Conservation (phyloP, 2,888 invertebrate genomes). For the Nomada ruficornis region DNA sequence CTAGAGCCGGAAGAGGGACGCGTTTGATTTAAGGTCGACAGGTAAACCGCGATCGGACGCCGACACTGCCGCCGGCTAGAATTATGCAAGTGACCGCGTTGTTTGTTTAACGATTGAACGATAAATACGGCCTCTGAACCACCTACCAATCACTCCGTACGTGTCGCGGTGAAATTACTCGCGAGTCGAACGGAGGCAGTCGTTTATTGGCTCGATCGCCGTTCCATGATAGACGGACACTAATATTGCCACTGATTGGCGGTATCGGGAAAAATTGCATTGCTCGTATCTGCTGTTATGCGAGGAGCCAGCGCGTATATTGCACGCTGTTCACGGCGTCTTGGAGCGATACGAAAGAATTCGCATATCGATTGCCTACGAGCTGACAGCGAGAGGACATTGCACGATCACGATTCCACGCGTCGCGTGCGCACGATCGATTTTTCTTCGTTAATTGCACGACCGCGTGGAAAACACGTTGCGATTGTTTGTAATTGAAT, state of each 20-base stretch:
- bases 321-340: constrained; percentile 11
- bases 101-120: constrained; percentile 61
- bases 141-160: constrained; percentile 53
- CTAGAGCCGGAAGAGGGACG: constrained; percentile 36
- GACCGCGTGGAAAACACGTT: constrained; percentile 3
- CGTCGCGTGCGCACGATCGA: neutral
- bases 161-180: constrained; percentile 59
- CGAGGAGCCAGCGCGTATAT: constrained; percentile 16
- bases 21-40: constrained; percentile 46
- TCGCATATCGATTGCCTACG: neutral
- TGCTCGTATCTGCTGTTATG: constrained; percentile 49
- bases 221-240: constrained; percentile 58
- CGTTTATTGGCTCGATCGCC: constrained; percentile 66
- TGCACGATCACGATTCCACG: neutral
- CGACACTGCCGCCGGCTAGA: constrained; percentile 30
- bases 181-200: constrained; percentile 11
- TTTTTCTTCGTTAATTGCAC: constrained; percentile 2
- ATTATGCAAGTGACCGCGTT: constrained; percentile 64
- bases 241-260: constrained; percentile 57
- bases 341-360: neutral
- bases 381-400: neutral
- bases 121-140: constrained; percentile 59
- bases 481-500: neutral
- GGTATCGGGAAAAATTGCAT: constrained; percentile 60
- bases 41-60: constrained; percentile 38